A percentile compares a stretch with the other conserved stretches of the same genome.
phyloP scores from a whole-genome alignment of 2,888 invertebrate genomes.

The Chorisops tibialis region DNA sequence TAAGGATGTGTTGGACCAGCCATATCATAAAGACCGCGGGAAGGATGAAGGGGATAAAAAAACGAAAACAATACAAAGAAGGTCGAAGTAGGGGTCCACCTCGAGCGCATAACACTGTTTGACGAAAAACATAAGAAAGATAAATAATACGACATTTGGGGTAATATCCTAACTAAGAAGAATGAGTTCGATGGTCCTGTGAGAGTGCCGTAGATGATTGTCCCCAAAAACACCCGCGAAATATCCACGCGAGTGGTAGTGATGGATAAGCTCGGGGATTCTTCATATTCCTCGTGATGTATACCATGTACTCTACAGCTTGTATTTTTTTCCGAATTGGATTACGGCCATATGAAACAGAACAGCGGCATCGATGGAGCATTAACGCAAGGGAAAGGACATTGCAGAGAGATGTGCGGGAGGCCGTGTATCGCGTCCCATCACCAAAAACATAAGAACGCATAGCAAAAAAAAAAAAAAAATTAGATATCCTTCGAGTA shows the following conservation, averaged over 20 bases:
- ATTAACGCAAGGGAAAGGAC: too few relatives aligned
- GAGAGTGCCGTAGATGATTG: too few relatives aligned
- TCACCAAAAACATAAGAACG: background rate
- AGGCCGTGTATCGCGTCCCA: background rate
- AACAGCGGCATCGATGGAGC: background rate
- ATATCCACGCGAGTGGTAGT: background rate
- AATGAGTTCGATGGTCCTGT: background rate
- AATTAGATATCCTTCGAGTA: background rate
- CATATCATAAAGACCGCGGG: background rate
- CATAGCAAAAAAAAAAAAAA: background rate
- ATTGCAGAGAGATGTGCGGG: background rate
- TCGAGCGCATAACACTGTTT: background rate
- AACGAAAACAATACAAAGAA: background rate
- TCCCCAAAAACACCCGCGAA: background rate
- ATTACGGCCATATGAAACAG: slow-evolving; percentile 26
- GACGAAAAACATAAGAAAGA: slow-evolving; percentile 21
- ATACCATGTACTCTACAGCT: background rate
- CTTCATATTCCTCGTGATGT: background rate
- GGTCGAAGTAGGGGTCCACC: background rate
- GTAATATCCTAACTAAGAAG: slow-evolving; percentile 2
- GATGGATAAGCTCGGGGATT: slow-evolving; percentile 3
- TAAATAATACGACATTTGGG: slow-evolving; percentile 24
- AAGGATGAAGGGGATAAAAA: background rate
- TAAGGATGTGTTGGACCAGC: too few relatives aligned
- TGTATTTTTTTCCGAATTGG: slow-evolving; percentile 22